These are phyloP conservation scores for Ormyrus nitidulus DNA, from an alignment of 2,888 invertebrate genomes.

Conservation along the genomic window DNA sequence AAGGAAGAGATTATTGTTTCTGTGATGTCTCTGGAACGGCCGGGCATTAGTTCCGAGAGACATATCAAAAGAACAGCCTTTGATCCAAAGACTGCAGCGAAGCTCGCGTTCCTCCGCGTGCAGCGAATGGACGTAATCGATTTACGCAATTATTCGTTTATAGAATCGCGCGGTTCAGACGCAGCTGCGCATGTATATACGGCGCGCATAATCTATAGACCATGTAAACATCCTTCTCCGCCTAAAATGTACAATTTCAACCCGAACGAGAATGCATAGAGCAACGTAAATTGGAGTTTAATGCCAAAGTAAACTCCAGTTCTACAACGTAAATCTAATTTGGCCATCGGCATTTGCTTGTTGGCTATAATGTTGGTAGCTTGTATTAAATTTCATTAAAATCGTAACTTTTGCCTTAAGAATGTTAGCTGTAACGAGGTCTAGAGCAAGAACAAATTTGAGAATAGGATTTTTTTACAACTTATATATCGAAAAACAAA, in stretches of 20 bases:
- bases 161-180: neutral
- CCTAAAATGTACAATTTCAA: slow-evolving; percentile 35
- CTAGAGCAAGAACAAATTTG: too few species aligned
- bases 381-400: too few species aligned
- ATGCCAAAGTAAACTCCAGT: slow-evolving; percentile 27
- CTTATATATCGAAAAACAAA: too few species aligned
- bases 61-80: slow-evolving; percentile 2
- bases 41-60: slow-evolving; percentile 5
- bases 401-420: too few species aligned
- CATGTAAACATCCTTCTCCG: neutral
- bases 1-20: too few species aligned
- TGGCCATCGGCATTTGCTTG: neutral
- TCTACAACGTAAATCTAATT: slow-evolving; percentile 12
- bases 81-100: neutral
- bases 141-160: slow-evolving; percentile 21
- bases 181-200: neutral
- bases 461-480: too few species aligned
- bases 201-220: neutral
- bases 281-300: slow-evolving; percentile 21
- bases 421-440: too few species aligned
- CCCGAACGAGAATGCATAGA: neutral
- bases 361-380: too few species aligned
- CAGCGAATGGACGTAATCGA: slow-evolving; percentile 5
- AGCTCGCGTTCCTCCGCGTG: neutral
- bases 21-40: too few species aligned